These are phyloP conservation scores for Automeris io DNA, from an alignment of 2,888 invertebrate genomes.

Conservation along the genomic window DNA sequence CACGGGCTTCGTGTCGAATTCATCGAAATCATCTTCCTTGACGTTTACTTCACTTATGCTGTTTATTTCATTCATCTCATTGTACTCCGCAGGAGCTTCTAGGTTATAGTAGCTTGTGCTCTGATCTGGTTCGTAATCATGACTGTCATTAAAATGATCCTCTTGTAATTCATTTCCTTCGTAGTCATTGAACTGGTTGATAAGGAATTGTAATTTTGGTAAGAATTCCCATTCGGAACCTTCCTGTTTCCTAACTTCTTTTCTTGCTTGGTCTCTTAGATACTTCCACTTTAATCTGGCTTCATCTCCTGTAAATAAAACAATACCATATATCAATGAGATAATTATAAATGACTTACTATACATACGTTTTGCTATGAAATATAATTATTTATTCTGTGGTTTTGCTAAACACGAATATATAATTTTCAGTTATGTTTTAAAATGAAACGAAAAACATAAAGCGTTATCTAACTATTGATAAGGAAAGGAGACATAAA, in stretches of 20 bases:
- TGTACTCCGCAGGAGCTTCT: conserved; percentile 30
- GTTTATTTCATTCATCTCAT: conserved; percentile 11
- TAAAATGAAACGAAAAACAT: too few relatives aligned
- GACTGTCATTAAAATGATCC: conserved; percentile 27
- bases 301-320: conserved; percentile 53
- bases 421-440: too few relatives aligned
- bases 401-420: too few relatives aligned
- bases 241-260: conserved; percentile 61
- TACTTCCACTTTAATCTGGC: conserved; percentile 70
- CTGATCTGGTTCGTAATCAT: conserved; percentile 44
- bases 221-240: conserved; percentile 64
- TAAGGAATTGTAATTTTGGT: conserved; percentile 58
- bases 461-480: too few relatives aligned
- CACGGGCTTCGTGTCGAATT: conserved; percentile 66
- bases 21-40: conserved; percentile 67
- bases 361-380: too few relatives aligned
- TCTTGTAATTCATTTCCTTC: conserved; percentile 47
- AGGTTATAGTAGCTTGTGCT: conserved; percentile 43
- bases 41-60: conserved; percentile 22
- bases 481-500: too few relatives aligned
- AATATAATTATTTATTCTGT: too few relatives aligned
- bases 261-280: conserved; percentile 63
- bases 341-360: too few relatives aligned
- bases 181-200: conserved; percentile 64
- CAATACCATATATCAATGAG: too few relatives aligned